Percentiles rank a stretch among this genome's conserved stretches.
phyloP scores from a whole-genome alignment of 2,113 vertebrate species.

The Tretioscincus oriximinensis region DNA sequence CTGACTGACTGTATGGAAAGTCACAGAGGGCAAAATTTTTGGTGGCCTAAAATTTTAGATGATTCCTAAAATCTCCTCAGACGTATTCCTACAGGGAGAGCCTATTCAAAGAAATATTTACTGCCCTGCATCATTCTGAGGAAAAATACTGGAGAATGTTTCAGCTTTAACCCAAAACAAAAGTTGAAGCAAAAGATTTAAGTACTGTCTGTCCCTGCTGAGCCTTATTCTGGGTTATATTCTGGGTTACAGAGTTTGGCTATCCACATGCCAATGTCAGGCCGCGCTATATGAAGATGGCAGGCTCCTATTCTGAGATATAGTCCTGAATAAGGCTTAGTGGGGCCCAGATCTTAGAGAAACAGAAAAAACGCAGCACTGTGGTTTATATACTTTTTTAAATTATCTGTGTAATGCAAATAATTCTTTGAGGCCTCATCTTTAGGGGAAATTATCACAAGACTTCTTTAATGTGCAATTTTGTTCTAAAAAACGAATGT shows the following conservation, averaged over 20 bases:
- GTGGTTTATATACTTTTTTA: too few relatives aligned
- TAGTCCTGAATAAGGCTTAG: too few relatives aligned
- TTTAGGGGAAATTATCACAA: conserved; percentile 51
- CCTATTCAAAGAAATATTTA: not conserved
- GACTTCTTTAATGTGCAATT: conserved; percentile 52
- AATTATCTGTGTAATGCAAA: conserved; percentile 56
- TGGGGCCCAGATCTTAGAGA: conserved; percentile 43
- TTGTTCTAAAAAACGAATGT: conserved; percentile 66
- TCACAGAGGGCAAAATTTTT: too few relatives aligned
- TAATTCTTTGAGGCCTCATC: conserved; percentile 34
- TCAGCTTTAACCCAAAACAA: not conserved
- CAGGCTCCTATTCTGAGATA: too few relatives aligned
- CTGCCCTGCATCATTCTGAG: not conserved
- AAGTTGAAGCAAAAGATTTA: not conserved
- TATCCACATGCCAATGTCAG: too few relatives aligned
- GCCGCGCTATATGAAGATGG: too few relatives aligned
- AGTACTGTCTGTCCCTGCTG: not conserved
- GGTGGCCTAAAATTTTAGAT: too few relatives aligned
- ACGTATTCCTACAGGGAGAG: not conserved
- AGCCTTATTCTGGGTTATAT: too few relatives aligned
- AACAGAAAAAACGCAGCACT: conserved; percentile 35
- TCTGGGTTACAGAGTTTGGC: too few relatives aligned
- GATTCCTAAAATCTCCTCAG: not conserved
- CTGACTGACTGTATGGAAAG: too few relatives aligned
- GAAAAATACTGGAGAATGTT: too few relatives aligned